These are phyloP conservation scores for Atopsyche davidsoni DNA, from an alignment of 1,140 invertebrate species.

Conservation along the genomic window DNA sequence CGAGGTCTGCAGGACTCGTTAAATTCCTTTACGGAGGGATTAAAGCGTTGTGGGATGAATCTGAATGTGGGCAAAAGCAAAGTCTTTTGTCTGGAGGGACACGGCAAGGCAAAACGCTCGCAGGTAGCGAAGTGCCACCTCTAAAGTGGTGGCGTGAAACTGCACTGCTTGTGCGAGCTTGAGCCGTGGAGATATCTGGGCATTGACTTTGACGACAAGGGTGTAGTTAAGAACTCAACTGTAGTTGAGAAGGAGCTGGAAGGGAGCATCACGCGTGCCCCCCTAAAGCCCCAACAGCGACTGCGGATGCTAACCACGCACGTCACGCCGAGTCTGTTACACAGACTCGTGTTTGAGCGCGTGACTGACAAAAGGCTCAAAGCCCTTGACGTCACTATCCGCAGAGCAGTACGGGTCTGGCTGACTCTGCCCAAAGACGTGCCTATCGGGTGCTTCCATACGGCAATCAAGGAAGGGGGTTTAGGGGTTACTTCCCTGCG, in stretches of 20 bases:
- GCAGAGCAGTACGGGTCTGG: conserved; percentile 31
- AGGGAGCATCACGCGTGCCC: conserved; percentile 20
- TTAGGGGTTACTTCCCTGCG: conserved; percentile 28
- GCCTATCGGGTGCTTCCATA: conserved; percentile 35
- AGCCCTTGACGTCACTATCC: conserved; percentile 31
- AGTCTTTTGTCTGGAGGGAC: conserved; percentile 31
- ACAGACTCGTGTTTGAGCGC: conserved; percentile 31
- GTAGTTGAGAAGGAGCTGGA: not conserved
- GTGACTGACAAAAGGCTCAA: conserved; percentile 28
- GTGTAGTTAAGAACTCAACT: conserved; percentile 6
- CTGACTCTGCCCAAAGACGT: conserved; percentile 35
- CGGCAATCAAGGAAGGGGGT: conserved; percentile 32
- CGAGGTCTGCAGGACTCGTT: conserved; percentile 20
- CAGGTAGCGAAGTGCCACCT: conserved; percentile 23
- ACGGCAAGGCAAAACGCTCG: conserved; percentile 31
- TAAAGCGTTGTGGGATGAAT: conserved; percentile 28
- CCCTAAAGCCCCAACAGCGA: conserved; percentile 36
- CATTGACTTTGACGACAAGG: conserved; percentile 29
- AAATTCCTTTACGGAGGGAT: not conserved
- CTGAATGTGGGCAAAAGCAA: conserved; percentile 36
- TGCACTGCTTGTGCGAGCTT: conserved; percentile 16
- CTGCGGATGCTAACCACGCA: conserved; percentile 30
- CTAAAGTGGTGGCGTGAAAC: not conserved
- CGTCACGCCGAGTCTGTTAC: conserved; percentile 32
- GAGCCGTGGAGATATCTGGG: conserved; percentile 35